phyloP scores from a whole-genome alignment of 2,797 vertebrate species.

The Intellagama lesueurii region DNA sequence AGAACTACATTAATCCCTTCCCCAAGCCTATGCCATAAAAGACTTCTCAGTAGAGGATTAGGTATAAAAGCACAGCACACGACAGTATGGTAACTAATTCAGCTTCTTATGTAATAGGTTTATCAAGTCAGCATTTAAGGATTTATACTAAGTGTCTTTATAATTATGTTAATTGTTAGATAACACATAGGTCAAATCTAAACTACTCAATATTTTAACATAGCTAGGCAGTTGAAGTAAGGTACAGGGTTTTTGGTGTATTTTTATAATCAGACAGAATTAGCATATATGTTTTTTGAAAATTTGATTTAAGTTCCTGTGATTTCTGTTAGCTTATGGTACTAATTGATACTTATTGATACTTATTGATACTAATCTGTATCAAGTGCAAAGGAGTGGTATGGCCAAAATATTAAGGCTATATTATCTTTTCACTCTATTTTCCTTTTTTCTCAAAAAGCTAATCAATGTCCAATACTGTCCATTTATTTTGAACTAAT shows the following conservation, averaged over 20 bases:
- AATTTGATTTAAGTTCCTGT: conserved; percentile 14
- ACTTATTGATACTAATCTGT: conserved; percentile 37
- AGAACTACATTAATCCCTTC: conserved; percentile 24
- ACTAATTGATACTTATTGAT: conserved; percentile 35
- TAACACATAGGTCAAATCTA: conserved; percentile 34
- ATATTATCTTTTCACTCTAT: not conserved
- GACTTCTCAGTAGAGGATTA: conserved; percentile 16
- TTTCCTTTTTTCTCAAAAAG: not conserved
- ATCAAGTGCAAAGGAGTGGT: conserved; percentile 7
- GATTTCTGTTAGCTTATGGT: conserved; percentile 29
- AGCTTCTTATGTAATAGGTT: conserved; percentile 45
- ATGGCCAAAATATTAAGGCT: not conserved
- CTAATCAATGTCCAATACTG: not conserved
- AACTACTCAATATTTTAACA: conserved; percentile 38
- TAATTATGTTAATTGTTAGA: conserved; percentile 38
- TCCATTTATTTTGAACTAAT: not conserved
- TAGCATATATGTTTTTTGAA: conserved; percentile 29
- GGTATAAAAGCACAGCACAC: conserved; percentile 32
- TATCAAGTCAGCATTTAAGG: conserved; percentile 49
- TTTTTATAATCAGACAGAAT: conserved; percentile 40
- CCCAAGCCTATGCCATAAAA: conserved; percentile 29
- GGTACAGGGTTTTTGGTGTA: conserved; percentile 34
- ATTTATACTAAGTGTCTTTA: conserved; percentile 33
- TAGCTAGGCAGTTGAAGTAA: conserved; percentile 32
- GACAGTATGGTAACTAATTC: conserved; percentile 40